Conservation (phyloP, 2,797 vertebrate genomes). For the Cryptoblepharus egeriae region DNA sequence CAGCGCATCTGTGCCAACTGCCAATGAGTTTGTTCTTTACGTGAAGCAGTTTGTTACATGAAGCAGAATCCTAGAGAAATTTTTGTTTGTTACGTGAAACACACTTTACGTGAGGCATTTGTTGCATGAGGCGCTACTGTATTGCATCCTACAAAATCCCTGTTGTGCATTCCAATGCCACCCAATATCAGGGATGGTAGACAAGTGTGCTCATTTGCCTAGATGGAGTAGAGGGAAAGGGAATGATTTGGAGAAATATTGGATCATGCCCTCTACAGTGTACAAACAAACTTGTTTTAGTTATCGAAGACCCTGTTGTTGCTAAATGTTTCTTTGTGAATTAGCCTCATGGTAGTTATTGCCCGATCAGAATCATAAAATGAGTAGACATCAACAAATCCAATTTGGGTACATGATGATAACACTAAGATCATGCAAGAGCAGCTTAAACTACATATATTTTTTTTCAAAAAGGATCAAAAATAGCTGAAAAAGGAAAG, state of each 20-base stretch:
- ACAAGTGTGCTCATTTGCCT: too few species aligned
- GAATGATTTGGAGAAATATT: background rate
- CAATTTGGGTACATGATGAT: background rate
- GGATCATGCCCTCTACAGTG: too few species aligned
- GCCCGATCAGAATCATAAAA: background rate
- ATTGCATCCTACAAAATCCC: background rate
- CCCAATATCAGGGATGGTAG: background rate
- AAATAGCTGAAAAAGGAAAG: background rate
- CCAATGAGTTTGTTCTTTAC: too few species aligned
- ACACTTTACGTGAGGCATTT: too few species aligned
- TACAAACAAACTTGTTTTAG: too few species aligned
- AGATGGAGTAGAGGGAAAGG: background rate
- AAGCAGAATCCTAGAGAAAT: too few species aligned
- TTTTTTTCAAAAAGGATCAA: background rate
- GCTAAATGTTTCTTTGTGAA: background rate
- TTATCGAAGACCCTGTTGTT: background rate
- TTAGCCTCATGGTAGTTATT: background rate
- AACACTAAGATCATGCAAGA: background rate
- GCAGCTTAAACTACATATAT: background rate
- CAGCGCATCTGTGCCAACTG: too few species aligned
- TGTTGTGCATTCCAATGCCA: background rate
- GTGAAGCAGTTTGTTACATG: too few species aligned
- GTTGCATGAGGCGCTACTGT: too few species aligned
- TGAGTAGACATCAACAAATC: background rate
- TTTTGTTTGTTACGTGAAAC: too few species aligned